Evolutionary conservation across 2,113 vertebrate genomes (phyloP).

Genomic region (Anser brachyrhynchus): DNA sequence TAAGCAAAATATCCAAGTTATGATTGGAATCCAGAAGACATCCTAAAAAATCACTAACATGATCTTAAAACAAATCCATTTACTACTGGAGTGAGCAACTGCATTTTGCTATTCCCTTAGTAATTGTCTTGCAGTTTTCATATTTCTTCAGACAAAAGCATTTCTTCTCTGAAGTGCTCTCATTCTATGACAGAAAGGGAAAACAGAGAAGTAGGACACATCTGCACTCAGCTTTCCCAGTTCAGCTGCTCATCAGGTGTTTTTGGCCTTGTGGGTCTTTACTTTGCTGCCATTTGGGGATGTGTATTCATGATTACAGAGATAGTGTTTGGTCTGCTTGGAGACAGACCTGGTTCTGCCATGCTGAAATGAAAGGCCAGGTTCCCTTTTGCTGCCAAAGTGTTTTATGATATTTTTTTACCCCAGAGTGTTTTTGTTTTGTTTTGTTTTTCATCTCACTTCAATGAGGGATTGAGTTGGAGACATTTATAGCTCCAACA

Average conservation of each 20-base stretch:
- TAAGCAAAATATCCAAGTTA: background rate
- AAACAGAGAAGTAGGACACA: background rate
- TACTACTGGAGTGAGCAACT: background rate
- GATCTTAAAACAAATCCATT: background rate
- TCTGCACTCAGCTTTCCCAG: background rate
- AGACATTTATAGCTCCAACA: background rate
- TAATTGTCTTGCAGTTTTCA: background rate
- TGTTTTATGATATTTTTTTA: background rate
- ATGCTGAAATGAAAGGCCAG: constrained; percentile 5
- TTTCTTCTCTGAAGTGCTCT: background rate
- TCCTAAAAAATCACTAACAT: background rate
- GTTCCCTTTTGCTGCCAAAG: background rate
- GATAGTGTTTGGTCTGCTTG: background rate
- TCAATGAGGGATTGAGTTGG: background rate
- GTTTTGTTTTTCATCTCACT: background rate
- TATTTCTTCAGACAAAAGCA: background rate
- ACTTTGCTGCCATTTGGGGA: background rate
- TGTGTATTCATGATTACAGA: background rate
- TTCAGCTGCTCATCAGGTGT: background rate
- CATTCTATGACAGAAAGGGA: background rate
- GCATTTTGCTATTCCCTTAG: background rate
- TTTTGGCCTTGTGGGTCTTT: background rate
- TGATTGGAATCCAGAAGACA: background rate
- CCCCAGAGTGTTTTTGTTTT: background rate
- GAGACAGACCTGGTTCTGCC: background rate